These are phyloP conservation scores for Tribolium castaneum DNA, from an alignment of 1,140 invertebrate species.

Conservation along the genomic window DNA sequence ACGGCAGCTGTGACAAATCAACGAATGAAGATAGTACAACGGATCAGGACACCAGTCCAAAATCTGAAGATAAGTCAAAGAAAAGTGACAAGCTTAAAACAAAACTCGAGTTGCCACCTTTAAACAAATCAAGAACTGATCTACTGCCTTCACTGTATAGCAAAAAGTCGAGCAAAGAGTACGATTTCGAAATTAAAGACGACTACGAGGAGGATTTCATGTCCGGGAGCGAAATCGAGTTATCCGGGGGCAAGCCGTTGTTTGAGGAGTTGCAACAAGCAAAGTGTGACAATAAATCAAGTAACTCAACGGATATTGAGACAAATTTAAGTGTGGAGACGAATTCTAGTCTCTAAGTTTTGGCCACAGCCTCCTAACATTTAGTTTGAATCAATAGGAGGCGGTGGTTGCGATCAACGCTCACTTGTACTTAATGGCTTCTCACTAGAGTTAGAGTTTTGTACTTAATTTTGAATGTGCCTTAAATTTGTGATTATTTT, in stretches of 20 bases:
- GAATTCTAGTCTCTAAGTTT: too few relatives aligned
- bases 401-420: neutral
- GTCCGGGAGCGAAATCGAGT: constrained; percentile 48
- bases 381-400: too few relatives aligned
- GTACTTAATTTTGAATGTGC: constrained; percentile 47
- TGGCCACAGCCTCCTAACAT: too few relatives aligned
- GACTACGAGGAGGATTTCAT: constrained; percentile 61
- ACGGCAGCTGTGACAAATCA: neutral
- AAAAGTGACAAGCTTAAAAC: constrained; percentile 56
- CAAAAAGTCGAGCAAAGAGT: constrained; percentile 54
- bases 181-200: constrained; percentile 53
- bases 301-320: neutral
- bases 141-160: constrained; percentile 59
- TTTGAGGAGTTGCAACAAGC: neutral
- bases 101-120: constrained; percentile 54
- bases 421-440: constrained; percentile 37
- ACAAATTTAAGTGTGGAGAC: constrained; percentile 14
- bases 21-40: constrained; percentile 33
- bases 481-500: constrained; percentile 48
- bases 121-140: constrained; percentile 57
- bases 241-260: constrained; percentile 5
- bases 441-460: constrained; percentile 12
- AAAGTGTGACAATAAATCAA: neutral
- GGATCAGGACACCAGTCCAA: constrained; percentile 41
- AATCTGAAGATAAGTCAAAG: constrained; percentile 45